phyloP scores from a whole-genome alignment of 2,888 invertebrate genomes.

The Pardosa pseudoannulata region DNA sequence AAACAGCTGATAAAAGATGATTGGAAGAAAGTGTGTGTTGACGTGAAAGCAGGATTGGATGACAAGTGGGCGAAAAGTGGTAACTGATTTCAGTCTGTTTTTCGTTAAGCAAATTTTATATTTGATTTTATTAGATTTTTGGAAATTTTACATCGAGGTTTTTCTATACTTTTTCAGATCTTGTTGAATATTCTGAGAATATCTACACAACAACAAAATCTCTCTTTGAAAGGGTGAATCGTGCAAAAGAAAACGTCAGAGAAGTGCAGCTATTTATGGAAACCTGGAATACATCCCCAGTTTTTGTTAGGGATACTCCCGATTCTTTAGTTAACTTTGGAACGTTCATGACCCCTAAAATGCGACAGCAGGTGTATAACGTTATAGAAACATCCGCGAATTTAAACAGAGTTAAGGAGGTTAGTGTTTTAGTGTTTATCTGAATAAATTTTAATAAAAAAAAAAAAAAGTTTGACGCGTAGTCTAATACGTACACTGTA shows the following conservation, averaged over 20 bases:
- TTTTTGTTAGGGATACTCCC: slow-evolving; percentile 38
- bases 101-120: not conserved
- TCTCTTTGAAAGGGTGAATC: slow-evolving; percentile 30
- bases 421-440: slow-evolving; percentile 22
- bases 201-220: slow-evolving; percentile 31
- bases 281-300: slow-evolving; percentile 30
- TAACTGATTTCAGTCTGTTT: slow-evolving; percentile 1
- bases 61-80: slow-evolving; percentile 43
- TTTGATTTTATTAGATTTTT: too few species aligned
- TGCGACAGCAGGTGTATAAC: slow-evolving; percentile 16
- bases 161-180: slow-evolving; percentile 8
- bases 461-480: too few species aligned
- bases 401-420: slow-evolving; percentile 28
- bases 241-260: slow-evolving; percentile 42
- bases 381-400: slow-evolving; percentile 1
- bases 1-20: slow-evolving; percentile 21
- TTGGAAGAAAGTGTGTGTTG: slow-evolving; percentile 23
- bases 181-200: slow-evolving; percentile 34
- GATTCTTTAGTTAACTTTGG: slow-evolving; percentile 31
- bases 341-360: slow-evolving; percentile 3
- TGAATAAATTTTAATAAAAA: too few species aligned
- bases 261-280: slow-evolving; percentile 39
- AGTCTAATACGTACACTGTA: too few species aligned
- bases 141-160: not conserved
- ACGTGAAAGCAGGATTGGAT: slow-evolving; percentile 23